Evolutionary conservation across 2,888 invertebrate genomes (phyloP), one percentile per base, ranked within the genome.

Genomic region (Gastrophysa polygoni): DNA sequence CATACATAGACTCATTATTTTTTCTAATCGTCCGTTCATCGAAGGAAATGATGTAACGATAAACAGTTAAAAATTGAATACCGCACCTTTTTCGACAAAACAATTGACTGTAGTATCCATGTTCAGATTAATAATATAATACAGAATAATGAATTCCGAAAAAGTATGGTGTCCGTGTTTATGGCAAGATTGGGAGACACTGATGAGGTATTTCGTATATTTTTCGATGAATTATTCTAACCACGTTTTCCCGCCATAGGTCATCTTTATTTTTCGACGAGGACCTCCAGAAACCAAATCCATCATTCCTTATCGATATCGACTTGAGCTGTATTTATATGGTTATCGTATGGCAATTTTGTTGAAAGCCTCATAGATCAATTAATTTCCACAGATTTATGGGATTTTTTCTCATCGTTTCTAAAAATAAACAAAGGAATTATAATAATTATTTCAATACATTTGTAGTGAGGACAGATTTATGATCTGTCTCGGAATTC

Each of bases 61-160:
- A 65, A 68, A 73, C 72, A 69, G 72, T 73, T 71, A 68, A 67
- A 72, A 62, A 61, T 38, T 67, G 66, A 71, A 72, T 69, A 71
- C 73, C 72, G 69, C 73, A 71, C 72, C 73, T 73, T 72, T 73
- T 71, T 67, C 64, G 70, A 72, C 70, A 72, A 72, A 71, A 73
- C 73, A 73, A 73, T 73, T 65, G 71, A 63, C 57, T 63, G 68
- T 57, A 69, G 71, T 68, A 69, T 68, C 73, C 72, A 73, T 73
- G 72, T 72, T 73, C 70, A 71, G 72, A 73, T 73, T 73, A 70
- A 72, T 71, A 68, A 65, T 68, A 59, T 61, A 61, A 63, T 61
- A 57, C 65, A 52, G 60, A 63, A 66, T 69, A 69, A 68, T 68
- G 68, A 68, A 69, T 68, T 67, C 69, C 63, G 61, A 66, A 69